Evolutionary conservation across 2,113 vertebrate species (phyloP), one percentile per base, ranked within the genome.

Genomic region (Paramisgurnus dabryanus): DNA sequence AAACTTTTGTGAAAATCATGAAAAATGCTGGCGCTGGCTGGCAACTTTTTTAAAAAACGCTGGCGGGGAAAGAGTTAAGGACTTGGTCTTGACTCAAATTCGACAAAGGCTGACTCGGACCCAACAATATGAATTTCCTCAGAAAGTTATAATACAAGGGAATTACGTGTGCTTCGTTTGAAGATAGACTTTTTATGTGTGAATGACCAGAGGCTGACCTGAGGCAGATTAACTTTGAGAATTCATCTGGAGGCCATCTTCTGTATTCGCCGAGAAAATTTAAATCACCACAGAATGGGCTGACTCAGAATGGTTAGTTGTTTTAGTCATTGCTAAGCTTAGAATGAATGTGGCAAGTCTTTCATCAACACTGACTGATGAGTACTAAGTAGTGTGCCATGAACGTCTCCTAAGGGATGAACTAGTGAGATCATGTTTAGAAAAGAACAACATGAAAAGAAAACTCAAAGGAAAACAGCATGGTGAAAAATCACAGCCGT

Each of bases 401-500:
- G 65, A 75, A 76, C 70, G 67, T 18, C 81, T 84, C 84, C 22
- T 53, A 66, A 70, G 79, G 73, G 77, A 66, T 69, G 78, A 79
- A 74, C 70, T 80, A 76, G 75, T 88, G 85, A 88, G 84, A 80
- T 88, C 83, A 87, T 86, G 79, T 69, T 82, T 71, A 55, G 49
- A 84, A 83, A 75, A 78, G 78, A 84, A 61, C n/a, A 64, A 70
- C 78, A 83, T 83, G 39, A 83, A 64, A 81, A 82, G 82, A 82
- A 81, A 76, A 68, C 27, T 40, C 27, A 27, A 76, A 74, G 73
- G 84, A 86, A 83, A 88, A 86, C 80, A 87, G 39, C n/a, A n/a
- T 50, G 57, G 63, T 85, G 77, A 88, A 86, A 82, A 83, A 82
- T 86, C 77, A 61, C 47, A 72, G 83, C 55, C 60, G 45, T 83